Conservation (phyloP, 2,113 vertebrate species). For the Perca fluviatilis region DNA sequence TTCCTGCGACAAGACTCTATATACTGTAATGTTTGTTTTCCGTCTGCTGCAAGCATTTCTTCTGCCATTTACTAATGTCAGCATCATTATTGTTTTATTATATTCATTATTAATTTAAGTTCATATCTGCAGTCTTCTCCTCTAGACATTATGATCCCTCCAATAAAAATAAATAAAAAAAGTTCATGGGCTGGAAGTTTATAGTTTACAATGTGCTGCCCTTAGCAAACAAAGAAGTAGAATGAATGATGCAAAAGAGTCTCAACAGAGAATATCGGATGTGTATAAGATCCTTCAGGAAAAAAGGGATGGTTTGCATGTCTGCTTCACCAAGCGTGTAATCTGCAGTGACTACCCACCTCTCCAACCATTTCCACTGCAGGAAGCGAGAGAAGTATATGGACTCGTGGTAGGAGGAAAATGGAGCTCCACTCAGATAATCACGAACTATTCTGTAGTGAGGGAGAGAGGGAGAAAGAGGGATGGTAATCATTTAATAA, state of each 20-base stretch:
- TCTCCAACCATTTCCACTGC: constrained; percentile 97
- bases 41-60: background rate
- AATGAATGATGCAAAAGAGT: background rate
- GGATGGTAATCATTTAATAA: constrained; percentile 36
- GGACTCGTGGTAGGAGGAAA: constrained; percentile 91
- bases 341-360: constrained; percentile 80
- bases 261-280: background rate
- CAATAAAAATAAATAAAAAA: background rate
- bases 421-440: constrained; percentile 91
- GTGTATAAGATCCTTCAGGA: background rate
- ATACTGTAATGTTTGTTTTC: background rate
- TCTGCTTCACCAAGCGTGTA: constrained; percentile 20
- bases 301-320: background rate
- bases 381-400: constrained; percentile 93
- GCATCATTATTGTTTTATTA: background rate
- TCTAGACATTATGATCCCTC: background rate
- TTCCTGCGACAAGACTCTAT: background rate
- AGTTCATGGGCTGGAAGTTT: background rate
- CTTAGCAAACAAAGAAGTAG: background rate
- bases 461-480: constrained; percentile 3
- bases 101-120: background rate
- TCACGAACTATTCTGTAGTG: constrained; percentile 88
- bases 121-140: background rate
- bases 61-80: background rate
- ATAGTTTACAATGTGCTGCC: background rate